Base-by-base conservation (phyloP, 2,113 vertebrate genomes). In the Pampusana beccarii region DNA sequence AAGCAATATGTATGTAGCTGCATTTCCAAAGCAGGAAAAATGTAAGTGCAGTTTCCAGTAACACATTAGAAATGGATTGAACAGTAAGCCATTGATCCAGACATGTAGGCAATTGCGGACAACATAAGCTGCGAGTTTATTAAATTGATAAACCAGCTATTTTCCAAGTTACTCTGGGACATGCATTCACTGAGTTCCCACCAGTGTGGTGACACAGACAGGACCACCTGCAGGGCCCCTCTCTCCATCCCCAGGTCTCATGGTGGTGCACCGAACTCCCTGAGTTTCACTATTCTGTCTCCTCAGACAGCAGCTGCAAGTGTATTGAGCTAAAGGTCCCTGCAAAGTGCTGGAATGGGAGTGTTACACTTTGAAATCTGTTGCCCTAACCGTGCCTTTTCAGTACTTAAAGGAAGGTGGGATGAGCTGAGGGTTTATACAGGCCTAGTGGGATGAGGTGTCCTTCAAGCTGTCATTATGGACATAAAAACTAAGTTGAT, bases 401-500 rank as follows among this genome's bases (percentile, higher is more conserved):
- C 74, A 65, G 51, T 0, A 0, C 9, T 36, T 36, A 54, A 66
- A 74, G n/a, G 40, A 86, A 46, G 65, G 53, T 42, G 20, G 38
- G 57, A 64, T 60, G 26, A 79, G 20, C 50, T 64, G 33, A 67
- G 16, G 33, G 29, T 67, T 34, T 64, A 1, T 29, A 12, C 3
- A 54, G 16, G 18, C 34, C 24, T 11, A 60, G 12, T 1, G 64
- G 44, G 90, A 75, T 75, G 60, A 90, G 54, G 38, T 84, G 61
- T 64, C 89, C 90, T 94, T 89, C 96, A 81, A 69, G 78, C 62
- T 92, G 57, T 73, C 73, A 72, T 70, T 91, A 90, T 94, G 62
- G 84, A 92, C 40, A 93, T 86, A 97, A 95, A 93, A 85, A 74
- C 80, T 54, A 95, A 79, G 40, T 87, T 88, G 62, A 31, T n/a